phyloP scores from a whole-genome alignment of 2,888 invertebrate genomes.

The Tachina fera region DNA sequence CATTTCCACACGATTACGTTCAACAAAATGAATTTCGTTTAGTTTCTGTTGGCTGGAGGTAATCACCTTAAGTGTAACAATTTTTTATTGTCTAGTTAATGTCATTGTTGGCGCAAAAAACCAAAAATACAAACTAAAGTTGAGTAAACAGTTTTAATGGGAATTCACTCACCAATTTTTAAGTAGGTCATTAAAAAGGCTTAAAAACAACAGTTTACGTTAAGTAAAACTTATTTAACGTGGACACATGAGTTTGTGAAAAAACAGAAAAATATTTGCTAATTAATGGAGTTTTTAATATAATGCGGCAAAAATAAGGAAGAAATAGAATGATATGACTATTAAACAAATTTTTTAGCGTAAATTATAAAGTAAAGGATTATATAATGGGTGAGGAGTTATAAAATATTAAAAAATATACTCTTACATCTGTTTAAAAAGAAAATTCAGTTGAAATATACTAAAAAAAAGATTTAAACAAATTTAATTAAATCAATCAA shows the following conservation, averaged over 20 bases:
- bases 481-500: too few relatives aligned
- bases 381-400: background rate
- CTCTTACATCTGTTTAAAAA: too few relatives aligned
- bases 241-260: background rate
- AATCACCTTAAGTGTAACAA: slow-evolving; percentile 59
- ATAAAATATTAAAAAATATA: too few relatives aligned
- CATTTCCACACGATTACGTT: slow-evolving; percentile 65
- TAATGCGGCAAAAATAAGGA: background rate
- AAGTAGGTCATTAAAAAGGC: slow-evolving; percentile 63
- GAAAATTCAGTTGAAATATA: too few relatives aligned
- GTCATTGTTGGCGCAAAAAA: slow-evolving; percentile 45
- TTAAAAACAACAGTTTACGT: slow-evolving; percentile 36
- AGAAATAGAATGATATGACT: background rate
- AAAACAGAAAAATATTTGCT: background rate
- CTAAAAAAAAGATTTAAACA: too few relatives aligned
- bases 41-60: slow-evolving; percentile 45
- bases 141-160: slow-evolving; percentile 57
- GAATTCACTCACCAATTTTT: slow-evolving; percentile 49
- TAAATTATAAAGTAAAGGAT: background rate
- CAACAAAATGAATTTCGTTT: slow-evolving; percentile 44
- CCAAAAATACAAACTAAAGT: background rate
- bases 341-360: slow-evolving; percentile 3
- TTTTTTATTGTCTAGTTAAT: slow-evolving; percentile 60
- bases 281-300: slow-evolving; percentile 25
- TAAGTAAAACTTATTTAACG: slow-evolving; percentile 50